Evolutionary conservation across 2,797 vertebrate species (phyloP).

Genomic region (Semaprochilodus insignis): DNA sequence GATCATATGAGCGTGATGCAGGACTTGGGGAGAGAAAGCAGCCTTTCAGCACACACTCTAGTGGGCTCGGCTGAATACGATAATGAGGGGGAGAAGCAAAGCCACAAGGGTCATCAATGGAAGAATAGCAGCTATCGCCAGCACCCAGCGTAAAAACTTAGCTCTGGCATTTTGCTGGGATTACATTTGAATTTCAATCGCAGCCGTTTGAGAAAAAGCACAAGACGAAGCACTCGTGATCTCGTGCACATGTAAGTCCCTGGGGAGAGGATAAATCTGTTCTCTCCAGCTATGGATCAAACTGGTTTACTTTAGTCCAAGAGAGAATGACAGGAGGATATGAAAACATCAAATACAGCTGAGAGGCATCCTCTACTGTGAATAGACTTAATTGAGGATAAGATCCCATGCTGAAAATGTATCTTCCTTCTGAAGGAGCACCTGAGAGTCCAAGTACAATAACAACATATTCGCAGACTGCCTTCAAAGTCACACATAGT

Average conservation of each 20-base stretch:
- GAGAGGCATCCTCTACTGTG: slow-evolving; percentile 32
- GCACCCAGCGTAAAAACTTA: slow-evolving; percentile 12
- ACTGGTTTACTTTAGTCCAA: slow-evolving; percentile 27
- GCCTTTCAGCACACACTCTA: slow-evolving; percentile 45
- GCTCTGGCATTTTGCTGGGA: slow-evolving; percentile 31
- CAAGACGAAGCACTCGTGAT: slow-evolving; percentile 34
- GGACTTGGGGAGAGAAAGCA: slow-evolving; percentile 30
- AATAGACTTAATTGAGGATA: slow-evolving; percentile 25
- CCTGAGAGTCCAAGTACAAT: background rate
- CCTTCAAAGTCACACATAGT: background rate
- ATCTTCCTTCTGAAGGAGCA: slow-evolving; percentile 10
- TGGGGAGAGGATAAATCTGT: slow-evolving; percentile 24
- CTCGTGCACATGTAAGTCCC: slow-evolving; percentile 36
- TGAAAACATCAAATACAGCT: slow-evolving; percentile 25
- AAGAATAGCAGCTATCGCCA: slow-evolving; percentile 30
- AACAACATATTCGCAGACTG: background rate
- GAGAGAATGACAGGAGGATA: slow-evolving; percentile 24
- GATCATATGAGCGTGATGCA: slow-evolving; percentile 55
- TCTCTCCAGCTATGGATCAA: slow-evolving; percentile 23
- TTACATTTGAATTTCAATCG: slow-evolving; percentile 41
- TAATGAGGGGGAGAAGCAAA: slow-evolving; percentile 39
- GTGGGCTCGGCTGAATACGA: slow-evolving; percentile 11
- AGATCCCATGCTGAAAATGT: background rate
- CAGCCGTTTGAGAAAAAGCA: background rate
- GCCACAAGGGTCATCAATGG: slow-evolving; percentile 45